Base-by-base conservation (phyloP, 2,797 vertebrate species). In the Alcedo atthis region DNA sequence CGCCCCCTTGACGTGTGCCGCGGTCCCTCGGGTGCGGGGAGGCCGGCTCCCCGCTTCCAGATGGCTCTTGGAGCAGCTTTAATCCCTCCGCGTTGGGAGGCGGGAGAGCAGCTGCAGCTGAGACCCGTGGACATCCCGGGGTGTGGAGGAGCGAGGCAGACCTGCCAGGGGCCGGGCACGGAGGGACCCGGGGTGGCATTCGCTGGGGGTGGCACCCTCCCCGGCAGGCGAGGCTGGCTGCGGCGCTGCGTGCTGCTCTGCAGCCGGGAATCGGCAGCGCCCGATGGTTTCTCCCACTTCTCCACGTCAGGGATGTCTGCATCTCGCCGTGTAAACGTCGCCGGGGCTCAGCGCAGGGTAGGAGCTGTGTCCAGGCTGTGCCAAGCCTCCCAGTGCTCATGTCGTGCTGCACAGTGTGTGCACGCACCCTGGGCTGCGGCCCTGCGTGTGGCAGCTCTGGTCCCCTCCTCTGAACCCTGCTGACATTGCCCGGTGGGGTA, bases 401-500 rank as follows among this genome's bases (percentile, higher is more conserved):
- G 48, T 58, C 4, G 14, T 3, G 48, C 2, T 4, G 35, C 45
- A 1, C 66, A 54, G 53, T 1, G 12, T 81, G 64, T 37, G 53
- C 12, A 26, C 25, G 12, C 22, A 3, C 5, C 0, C 37, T 0
- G 1, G 18, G 55, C 55, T 67, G 26, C 1, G 17, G 19, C 12
- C 15, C 25, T 8, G 24, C 1, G 0, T 22, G 66, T 16, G 63
- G 58, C 57, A 8, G 15, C 62, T 24, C 67, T 4, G 1, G 5
- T 26, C 28, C 63, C 46, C 6, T 58, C 24, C 59, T 18, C 35
- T 6, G 80, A n/a, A 3, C 21, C 26, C 42, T 1, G 0, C 59
- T 35, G 59, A 6, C 0, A 0, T 53, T 43, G 24, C 32, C 49
- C 16, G 0, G 0, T 0, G 4, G 43, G 6, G 14, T 26, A 18